These are phyloP conservation scores for Enteromius radiatus DNA, from an alignment of 2,797 vertebrate species.

Conservation along the genomic window DNA sequence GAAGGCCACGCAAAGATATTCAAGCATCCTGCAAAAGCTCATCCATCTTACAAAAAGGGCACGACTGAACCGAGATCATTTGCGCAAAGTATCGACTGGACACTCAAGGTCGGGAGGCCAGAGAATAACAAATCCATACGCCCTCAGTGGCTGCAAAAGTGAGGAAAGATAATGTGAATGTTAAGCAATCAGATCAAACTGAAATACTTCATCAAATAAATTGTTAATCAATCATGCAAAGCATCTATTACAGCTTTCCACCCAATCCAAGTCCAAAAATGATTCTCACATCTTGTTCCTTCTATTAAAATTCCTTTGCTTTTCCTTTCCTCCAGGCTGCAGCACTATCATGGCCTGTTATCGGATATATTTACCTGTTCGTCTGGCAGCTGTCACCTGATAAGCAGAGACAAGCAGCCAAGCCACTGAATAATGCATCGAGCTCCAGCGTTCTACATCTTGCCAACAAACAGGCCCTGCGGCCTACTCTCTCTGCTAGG, in stretches of 20 bases:
- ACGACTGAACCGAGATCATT: constrained; percentile 5
- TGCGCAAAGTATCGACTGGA: not conserved
- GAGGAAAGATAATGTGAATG: not conserved
- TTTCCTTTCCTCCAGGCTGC: constrained; percentile 1
- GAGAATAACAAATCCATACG: constrained; percentile 39
- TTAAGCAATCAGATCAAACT: constrained; percentile 1
- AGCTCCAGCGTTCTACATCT: constrained; percentile 40
- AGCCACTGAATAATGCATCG: constrained; percentile 61
- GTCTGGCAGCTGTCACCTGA: constrained; percentile 52
- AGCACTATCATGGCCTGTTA: constrained; percentile 35
- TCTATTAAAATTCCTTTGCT: constrained; percentile 6
- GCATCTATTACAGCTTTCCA: not conserved
- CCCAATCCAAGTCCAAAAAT: not conserved
- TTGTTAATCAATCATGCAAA: not conserved
- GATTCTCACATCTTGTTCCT: not conserved
- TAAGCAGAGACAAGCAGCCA: constrained; percentile 38
- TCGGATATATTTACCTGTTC: constrained; percentile 50
- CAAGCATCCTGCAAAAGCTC: not conserved
- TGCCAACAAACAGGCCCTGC: constrained; percentile 10
- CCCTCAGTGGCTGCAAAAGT: constrained; percentile 10
- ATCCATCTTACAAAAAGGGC: constrained; percentile 27
- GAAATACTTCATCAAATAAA: not conserved
- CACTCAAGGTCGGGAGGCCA: not conserved
- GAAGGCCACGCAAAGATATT: not conserved
- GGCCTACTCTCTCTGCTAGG: not conserved